Percentiles rank a stretch among this genome's conserved stretches.
Evolutionary conservation across 2,888 invertebrate genomes (phyloP).

Genomic region (Morpho achilles): DNA sequence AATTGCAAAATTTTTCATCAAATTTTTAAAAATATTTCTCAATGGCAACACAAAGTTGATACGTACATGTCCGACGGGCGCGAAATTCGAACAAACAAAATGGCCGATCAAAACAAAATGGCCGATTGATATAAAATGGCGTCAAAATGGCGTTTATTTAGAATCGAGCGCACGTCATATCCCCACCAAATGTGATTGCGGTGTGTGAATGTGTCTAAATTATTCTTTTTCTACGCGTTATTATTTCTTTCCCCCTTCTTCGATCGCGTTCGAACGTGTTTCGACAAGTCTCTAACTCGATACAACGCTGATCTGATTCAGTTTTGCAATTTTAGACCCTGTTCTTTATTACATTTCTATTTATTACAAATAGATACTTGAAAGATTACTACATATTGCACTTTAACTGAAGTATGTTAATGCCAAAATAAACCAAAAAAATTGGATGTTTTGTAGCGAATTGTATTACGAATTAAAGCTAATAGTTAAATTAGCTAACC

Average conservation of each 20-base stretch:
- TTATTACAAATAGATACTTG: too few relatives aligned
- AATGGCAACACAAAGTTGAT: conserved; percentile 8
- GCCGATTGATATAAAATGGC: conserved; percentile 16
- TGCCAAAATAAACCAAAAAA: too few relatives aligned
- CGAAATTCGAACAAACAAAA: conserved; percentile 6
- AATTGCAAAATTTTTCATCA: too few relatives aligned
- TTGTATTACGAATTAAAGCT: too few relatives aligned
- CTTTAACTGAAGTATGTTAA: too few relatives aligned
- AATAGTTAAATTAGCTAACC: too few relatives aligned
- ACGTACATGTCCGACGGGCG: conserved; percentile 2
- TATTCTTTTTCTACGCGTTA: conserved; percentile 30
- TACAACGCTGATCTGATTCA: conserved; percentile 1
- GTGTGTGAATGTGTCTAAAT: conserved; percentile 27
- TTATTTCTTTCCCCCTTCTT: background rate
- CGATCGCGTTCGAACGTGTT: background rate
- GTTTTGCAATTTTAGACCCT: conserved; percentile 6
- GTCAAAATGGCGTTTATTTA: background rate
- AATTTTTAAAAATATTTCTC: too few relatives aligned
- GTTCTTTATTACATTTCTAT: background rate
- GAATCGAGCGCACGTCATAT: conserved; percentile 3
- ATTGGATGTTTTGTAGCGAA: too few relatives aligned
- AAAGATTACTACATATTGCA: too few relatives aligned
- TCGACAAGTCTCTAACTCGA: background rate
- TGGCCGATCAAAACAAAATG: conserved; percentile 19
- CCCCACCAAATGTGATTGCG: conserved; percentile 12